Conservation (phyloP, 2,888 invertebrate genomes). For the Drosophila rellima region DNA sequence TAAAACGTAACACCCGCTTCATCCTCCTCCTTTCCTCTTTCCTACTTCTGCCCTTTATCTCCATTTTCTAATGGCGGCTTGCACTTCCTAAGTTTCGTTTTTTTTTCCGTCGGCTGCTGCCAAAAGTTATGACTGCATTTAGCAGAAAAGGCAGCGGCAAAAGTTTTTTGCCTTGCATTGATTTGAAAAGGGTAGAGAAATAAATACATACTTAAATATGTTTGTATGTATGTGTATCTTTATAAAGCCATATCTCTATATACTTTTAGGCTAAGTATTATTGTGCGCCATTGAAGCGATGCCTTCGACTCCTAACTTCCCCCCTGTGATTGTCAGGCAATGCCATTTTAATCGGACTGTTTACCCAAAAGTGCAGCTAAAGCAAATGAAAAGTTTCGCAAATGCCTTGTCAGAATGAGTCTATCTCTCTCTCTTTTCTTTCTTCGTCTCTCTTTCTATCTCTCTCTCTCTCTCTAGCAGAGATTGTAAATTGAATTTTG, state of each 20-base stretch:
- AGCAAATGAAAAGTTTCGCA: conserved; percentile 74
- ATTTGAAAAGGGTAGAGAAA: conserved; percentile 67
- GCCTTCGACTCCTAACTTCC: conserved; percentile 6
- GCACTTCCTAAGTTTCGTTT: conserved; percentile 61
- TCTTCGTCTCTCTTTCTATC: neutral
- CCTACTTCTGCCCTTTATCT: neutral
- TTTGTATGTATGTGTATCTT: conserved; percentile 8
- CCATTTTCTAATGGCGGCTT: conserved; percentile 73
- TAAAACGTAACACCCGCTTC: conserved; percentile 28
- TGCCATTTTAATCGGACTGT: conserved; percentile 77
- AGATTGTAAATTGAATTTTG: conserved; percentile 79
- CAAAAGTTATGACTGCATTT: conserved; percentile 81
- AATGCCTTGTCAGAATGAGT: conserved; percentile 57
- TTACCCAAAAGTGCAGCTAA: conserved; percentile 78
- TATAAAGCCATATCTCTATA: conserved; percentile 31
- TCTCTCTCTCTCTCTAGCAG: neutral
- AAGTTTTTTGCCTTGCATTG: conserved; percentile 70
- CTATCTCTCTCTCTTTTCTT: conserved; percentile 6
- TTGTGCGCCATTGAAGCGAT: conserved; percentile 50
- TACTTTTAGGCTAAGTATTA: conserved; percentile 71
- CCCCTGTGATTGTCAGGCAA: conserved; percentile 42
- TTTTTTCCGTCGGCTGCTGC: conserved; percentile 62
- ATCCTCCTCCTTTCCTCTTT: neutral
- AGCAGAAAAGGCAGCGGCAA: conserved; percentile 62
- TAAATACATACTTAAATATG: conserved; percentile 39